Percentiles rank a stretch among this genome's conserved stretches.
These are phyloP conservation scores for Myotis brandtii DNA, from an alignment of 2,113 vertebrate genomes.

Conservation along the genomic window DNA sequence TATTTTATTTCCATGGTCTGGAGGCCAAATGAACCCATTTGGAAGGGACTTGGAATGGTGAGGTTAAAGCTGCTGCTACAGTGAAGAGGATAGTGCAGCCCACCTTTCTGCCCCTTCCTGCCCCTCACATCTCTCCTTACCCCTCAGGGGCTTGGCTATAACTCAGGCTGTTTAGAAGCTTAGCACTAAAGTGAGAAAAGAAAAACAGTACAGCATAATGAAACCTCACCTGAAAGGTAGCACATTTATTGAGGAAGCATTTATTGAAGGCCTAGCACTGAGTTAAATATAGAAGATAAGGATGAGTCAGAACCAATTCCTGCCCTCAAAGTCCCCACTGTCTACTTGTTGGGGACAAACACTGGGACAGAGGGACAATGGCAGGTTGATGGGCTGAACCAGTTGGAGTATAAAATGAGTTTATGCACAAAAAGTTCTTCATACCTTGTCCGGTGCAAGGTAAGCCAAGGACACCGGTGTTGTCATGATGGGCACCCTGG, in stretches of 20 bases:
- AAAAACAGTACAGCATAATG: neutral
- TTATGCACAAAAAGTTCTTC: neutral
- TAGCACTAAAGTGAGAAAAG: neutral
- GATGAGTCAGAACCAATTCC: neutral
- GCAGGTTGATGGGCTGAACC: neutral
- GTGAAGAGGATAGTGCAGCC: neutral
- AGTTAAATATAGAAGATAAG: neutral
- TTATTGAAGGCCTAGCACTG: neutral
- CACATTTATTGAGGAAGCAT: neutral
- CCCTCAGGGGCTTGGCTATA: neutral
- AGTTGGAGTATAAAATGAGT: neutral
- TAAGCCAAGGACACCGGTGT: neutral
- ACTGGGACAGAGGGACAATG: neutral
- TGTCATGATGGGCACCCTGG: accelerated
- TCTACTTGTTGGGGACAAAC: neutral
- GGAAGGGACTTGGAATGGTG: neutral
- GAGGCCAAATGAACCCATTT: neutral
- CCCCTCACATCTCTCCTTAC: neutral
- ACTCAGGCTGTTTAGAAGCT: neutral
- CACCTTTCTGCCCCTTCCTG: neutral
- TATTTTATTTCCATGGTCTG: neutral
- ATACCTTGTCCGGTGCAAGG: neutral
- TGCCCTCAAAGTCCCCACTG: neutral
- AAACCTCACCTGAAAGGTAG: neutral
- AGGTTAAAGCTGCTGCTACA: neutral